phyloP scores from a whole-genome alignment of 2,113 vertebrate species.

The Xyliphius kryptos region DNA sequence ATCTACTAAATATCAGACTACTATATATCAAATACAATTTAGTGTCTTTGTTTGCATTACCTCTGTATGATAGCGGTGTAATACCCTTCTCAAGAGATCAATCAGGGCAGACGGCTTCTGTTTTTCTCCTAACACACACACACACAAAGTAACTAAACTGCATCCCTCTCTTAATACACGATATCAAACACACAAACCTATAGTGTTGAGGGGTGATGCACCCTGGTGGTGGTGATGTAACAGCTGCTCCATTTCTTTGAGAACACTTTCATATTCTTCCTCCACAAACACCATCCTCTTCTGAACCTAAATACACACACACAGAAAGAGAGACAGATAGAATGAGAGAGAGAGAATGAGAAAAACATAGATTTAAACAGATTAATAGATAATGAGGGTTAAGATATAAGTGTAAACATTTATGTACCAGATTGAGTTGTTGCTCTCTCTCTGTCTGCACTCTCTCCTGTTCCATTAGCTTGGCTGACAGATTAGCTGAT shows the following conservation, averaged over 20 bases:
- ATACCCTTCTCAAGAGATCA: slow-evolving; percentile 38
- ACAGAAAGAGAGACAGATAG: no score
- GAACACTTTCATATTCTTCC: neutral
- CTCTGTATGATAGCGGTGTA: slow-evolving; percentile 21
- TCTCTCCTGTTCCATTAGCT: slow-evolving; percentile 65
- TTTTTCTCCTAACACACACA: slow-evolving; percentile 38
- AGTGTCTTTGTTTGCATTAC: slow-evolving; percentile 9
- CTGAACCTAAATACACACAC: slow-evolving; percentile 17
- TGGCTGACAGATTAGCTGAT: slow-evolving; percentile 64
- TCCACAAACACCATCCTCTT: slow-evolving; percentile 10
- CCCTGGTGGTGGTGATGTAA: slow-evolving; percentile 27
- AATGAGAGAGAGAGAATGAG: no score
- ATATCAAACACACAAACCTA: no score
- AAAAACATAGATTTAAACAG: neutral
- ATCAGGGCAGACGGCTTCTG: slow-evolving; percentile 30
- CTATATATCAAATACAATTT: no score
- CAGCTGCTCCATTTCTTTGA: slow-evolving; percentile 21
- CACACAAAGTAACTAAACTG: neutral
- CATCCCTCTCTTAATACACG: no score
- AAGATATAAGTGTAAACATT: no score
- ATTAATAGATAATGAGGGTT: no score
- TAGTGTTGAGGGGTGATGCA: neutral
- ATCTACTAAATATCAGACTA: no score
- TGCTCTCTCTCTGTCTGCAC: slow-evolving; percentile 54
- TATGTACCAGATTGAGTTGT: slow-evolving; percentile 53